Percentiles rank a stretch among this genome's conserved stretches.
Evolutionary conservation across 2,797 vertebrate species (phyloP).

Genomic region (Podargus strigoides): DNA sequence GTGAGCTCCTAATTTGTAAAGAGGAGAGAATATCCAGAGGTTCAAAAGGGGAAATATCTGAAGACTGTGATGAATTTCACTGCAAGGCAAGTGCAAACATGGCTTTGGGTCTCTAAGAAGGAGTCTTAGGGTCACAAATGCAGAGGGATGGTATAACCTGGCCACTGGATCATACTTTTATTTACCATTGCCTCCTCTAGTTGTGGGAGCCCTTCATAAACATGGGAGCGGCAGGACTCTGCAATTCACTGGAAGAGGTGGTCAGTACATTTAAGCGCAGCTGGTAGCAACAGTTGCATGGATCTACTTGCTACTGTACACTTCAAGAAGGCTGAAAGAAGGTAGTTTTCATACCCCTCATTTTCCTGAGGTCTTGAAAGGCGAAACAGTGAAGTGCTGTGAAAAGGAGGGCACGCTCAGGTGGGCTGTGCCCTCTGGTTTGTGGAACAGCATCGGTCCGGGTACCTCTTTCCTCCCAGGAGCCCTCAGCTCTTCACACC

Average conservation of each 20-base stretch:
- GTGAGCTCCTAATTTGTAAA: not conserved
- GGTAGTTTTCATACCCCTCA: not conserved
- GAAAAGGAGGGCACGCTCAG: not conserved
- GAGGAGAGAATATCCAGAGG: not conserved
- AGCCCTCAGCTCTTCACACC: not conserved
- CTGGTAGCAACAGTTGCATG: not conserved
- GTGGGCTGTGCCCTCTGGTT: not conserved
- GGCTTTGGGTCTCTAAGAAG: not conserved
- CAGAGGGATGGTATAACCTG: not conserved
- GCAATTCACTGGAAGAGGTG: not conserved
- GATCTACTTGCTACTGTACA: not conserved
- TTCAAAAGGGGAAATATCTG: not conserved
- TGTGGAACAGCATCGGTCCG: not conserved
- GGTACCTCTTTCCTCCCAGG: not conserved
- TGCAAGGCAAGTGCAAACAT: not conserved
- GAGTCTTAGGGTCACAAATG: not conserved
- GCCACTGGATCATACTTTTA: not conserved
- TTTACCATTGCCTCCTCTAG: not conserved
- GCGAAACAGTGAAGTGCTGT: not conserved
- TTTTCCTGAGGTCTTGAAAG: not conserved
- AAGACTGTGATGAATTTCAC: not conserved
- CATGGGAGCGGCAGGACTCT: accelerated
- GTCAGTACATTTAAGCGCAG: not conserved
- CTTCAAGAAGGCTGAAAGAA: not conserved
- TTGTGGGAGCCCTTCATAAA: not conserved